Percentiles rank a stretch among this genome's conserved stretches.
phyloP scores from a whole-genome alignment of 23 tunicate genomes.

The Styela clava region DNA sequence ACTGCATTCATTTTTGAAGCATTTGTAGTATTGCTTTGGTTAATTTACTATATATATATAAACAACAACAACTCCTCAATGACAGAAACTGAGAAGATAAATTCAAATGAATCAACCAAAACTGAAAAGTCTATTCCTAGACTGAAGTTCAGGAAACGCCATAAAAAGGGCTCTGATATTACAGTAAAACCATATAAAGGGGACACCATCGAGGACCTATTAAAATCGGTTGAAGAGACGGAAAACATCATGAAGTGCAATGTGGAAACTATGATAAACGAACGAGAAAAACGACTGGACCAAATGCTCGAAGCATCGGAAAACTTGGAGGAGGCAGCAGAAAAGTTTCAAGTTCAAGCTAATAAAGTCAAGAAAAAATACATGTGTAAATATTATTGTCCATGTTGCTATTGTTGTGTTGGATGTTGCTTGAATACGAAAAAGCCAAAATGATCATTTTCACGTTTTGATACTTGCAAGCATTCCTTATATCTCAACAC shows the following conservation, averaged over 20 bases:
- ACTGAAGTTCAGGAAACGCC: background rate
- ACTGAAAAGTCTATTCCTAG: background rate
- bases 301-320: background rate
- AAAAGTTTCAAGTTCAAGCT: background rate
- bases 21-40: too few species aligned
- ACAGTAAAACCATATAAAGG: background rate
- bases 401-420: background rate
- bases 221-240: background rate
- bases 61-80: too few species aligned
- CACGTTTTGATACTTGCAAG: too few species aligned
- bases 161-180: background rate
- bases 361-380: background rate
- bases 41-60: too few species aligned
- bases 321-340: conserved; percentile 1
- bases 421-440: conserved; percentile 1
- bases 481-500: too few species aligned
- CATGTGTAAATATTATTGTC: background rate
- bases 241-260: background rate
- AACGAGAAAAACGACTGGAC: background rate
- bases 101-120: background rate
- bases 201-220: background rate
- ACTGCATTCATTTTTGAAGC: too few species aligned
- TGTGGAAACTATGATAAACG: background rate
- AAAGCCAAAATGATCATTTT: too few species aligned
- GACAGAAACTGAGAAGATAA: background rate